Conservation (phyloP, 2,888 invertebrate species). For the Uropetala carovei region DNA sequence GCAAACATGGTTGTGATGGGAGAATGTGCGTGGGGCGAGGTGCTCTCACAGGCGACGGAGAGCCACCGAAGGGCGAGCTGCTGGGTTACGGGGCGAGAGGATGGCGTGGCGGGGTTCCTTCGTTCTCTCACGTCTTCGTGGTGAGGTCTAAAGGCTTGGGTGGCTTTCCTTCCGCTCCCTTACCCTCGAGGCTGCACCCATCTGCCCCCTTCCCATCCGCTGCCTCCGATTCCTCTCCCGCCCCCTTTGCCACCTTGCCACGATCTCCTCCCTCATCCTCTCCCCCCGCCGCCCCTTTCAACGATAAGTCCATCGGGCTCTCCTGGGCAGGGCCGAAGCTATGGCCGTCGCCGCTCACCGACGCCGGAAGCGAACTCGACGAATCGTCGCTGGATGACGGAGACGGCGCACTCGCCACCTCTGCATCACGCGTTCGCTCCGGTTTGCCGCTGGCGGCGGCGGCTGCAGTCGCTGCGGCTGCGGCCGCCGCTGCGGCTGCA, state of each 20-base stretch:
- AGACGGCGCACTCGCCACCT: neutral
- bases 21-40: too few relatives aligned
- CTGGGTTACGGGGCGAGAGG: too few relatives aligned
- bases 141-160: conserved; percentile 61
- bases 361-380: conserved; percentile 16
- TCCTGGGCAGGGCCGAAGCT: conserved; percentile 54
- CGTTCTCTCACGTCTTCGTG: conserved; percentile 59
- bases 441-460: conserved; percentile 4
- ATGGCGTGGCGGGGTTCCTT: neutral
- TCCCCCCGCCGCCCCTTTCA: conserved; percentile 39
- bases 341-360: neutral
- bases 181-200: neutral
- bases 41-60: too few relatives aligned
- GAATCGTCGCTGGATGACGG: conserved; percentile 27
- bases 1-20: too few relatives aligned
- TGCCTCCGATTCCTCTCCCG: neutral
- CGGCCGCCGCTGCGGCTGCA: conserved; percentile 34
- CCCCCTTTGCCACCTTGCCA: neutral
- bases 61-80: too few relatives aligned
- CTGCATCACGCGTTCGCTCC: neutral
- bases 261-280: neutral
- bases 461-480: conserved; percentile 25
- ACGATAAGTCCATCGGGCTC: conserved; percentile 61
- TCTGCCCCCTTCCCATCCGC: neutral
- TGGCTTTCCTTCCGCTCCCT: neutral